Conservation (phyloP, 2,113 vertebrate genomes). For the Dromiciops gliroides region DNA sequence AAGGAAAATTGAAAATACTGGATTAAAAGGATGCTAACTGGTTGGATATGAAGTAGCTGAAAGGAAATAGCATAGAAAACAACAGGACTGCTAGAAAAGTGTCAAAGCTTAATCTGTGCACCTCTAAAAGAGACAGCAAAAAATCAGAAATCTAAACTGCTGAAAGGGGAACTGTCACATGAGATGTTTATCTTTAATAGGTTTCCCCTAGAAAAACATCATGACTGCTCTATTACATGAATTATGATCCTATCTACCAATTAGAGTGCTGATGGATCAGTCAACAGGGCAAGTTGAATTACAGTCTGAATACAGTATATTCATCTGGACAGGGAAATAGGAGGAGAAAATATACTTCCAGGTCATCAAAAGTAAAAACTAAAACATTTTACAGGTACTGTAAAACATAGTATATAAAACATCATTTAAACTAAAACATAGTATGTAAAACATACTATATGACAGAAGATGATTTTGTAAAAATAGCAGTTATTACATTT, state of each 20-base stretch:
- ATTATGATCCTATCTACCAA: slow-evolving; percentile 58
- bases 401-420: slow-evolving; percentile 1
- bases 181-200: slow-evolving; percentile 67
- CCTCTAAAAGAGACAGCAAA: slow-evolving; percentile 63
- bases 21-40: background rate
- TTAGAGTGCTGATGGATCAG: slow-evolving; percentile 59
- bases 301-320: slow-evolving; percentile 43
- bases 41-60: slow-evolving; percentile 10
- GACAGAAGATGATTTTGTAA: background rate
- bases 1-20: slow-evolving; percentile 29
- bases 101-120: slow-evolving; percentile 52
- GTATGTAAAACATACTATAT: background rate
- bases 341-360: slow-evolving; percentile 62
- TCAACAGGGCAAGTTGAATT: slow-evolving; percentile 56
- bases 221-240: slow-evolving; percentile 55
- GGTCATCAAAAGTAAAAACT: slow-evolving; percentile 62
- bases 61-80: slow-evolving; percentile 59
- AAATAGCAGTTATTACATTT: background rate
- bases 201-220: slow-evolving; percentile 56
- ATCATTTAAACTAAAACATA: background rate
- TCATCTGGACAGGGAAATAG: slow-evolving; percentile 17
- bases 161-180: slow-evolving; percentile 60
- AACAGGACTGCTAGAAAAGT: slow-evolving; percentile 40
- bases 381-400: slow-evolving; percentile 6
- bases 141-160: slow-evolving; percentile 68